Evolutionary conservation across 2,888 invertebrate species (phyloP).

Genomic region (Ceriagrion tenellum): DNA sequence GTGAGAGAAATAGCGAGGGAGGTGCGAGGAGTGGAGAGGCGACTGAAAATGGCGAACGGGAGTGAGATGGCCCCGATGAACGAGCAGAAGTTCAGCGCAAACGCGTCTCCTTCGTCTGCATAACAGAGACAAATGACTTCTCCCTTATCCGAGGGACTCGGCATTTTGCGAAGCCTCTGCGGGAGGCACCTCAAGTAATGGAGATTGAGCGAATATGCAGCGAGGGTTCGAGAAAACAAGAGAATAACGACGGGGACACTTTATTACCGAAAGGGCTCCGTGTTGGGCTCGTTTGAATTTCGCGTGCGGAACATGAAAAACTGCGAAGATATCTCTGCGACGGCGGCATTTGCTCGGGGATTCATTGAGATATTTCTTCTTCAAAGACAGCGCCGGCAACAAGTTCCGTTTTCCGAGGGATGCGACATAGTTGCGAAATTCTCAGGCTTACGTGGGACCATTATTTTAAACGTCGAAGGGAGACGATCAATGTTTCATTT

Average conservation of each 20-base stretch:
- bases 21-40: not conserved
- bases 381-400: not conserved
- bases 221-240: not conserved
- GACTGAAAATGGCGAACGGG: not conserved
- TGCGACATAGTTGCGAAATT: no score
- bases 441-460: no score
- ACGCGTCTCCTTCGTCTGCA: not conserved
- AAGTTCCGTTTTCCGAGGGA: not conserved
- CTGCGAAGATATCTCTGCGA: not conserved
- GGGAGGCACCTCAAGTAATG: not conserved
- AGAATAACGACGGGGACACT: not conserved
- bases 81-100: not conserved
- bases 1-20: not conserved
- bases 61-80: not conserved
- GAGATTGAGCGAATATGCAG: conserved; percentile 37
- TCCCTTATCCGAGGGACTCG: not conserved
- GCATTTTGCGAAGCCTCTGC: not conserved
- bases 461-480: no score
- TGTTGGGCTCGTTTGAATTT: not conserved
- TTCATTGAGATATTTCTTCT: not conserved
- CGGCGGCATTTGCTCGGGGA: not conserved
- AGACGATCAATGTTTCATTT: no score
- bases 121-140: conserved; percentile 46
- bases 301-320: not conserved
- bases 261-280: not conserved